Evolutionary conservation across 2,797 vertebrate genomes (phyloP), one percentile per base, ranked within the genome.

Genomic region (Glyptemys insculpta): DNA sequence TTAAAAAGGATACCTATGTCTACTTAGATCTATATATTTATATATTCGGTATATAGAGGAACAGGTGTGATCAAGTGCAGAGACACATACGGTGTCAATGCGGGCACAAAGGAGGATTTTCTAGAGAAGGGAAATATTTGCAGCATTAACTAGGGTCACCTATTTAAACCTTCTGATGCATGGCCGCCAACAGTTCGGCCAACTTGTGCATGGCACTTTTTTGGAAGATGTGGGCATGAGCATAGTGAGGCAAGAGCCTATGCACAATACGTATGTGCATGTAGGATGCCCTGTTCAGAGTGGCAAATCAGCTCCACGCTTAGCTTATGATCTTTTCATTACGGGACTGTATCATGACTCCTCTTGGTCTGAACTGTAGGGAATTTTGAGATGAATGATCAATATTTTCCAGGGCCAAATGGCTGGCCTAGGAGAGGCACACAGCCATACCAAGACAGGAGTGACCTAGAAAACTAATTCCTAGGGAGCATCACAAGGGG

Each of bases 341-440:
- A 3, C 50, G 79, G 31, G 82, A 62, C 88, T 72, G 78, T 83
- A 50, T 89, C 88, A 47, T 80, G 91, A 82, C 53, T n/a, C 47
- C 19, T 78, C 34, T 2, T 7, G 62, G 80, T 41, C 79, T 78
- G 85, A 89, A 50, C 47, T 79, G 91, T 47, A 81, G 79, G 68
- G 37, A 37, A 72, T 52, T 50, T 25, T n/a, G n/a, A 88, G 83
- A 92, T 31, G 6, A 81, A 95, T 62, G 91, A 83, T 81, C 53
- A 84, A 78, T 57, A 57, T 37, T 85, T 85, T 57, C 79, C 29
- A 52, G 83, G 83, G 85, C 89, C 72, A 87, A 91, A 76, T 84
- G 93, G 86, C 84, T 95, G 87, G 89, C 83, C 85, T 5, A 5
- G 86, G 53, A 91, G 83, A 88, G 87, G 91, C 80, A 85, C 50